These are phyloP conservation scores for Napeogenes sylphis DNA, from an alignment of 2,888 invertebrate species.

Conservation along the genomic window DNA sequence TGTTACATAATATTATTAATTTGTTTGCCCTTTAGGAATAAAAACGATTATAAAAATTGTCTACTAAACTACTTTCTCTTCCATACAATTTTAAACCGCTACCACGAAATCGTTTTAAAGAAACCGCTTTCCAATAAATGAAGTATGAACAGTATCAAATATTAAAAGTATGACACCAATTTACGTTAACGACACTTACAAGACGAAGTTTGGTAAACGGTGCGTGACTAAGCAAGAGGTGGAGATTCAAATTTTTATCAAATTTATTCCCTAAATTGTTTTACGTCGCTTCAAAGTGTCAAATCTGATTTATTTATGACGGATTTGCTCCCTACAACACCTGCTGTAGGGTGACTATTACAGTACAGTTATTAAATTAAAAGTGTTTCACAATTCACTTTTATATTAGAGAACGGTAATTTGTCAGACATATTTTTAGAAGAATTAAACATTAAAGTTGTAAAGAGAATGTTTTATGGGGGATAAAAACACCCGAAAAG, in stretches of 20 bases:
- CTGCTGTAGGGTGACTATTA: constrained; percentile 39
- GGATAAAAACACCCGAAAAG: no score
- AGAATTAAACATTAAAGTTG: no score
- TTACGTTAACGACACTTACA: constrained; percentile 25
- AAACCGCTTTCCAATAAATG: constrained; percentile 16
- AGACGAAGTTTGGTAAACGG: constrained; percentile 23
- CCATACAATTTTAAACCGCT: neutral
- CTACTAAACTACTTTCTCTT: neutral
- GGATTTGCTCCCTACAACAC: constrained; percentile 60
- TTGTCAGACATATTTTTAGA: no score
- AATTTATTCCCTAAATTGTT: constrained; percentile 48
- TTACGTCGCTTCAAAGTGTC: constrained; percentile 56
- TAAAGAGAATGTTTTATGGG: no score
- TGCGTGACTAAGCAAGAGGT: constrained; percentile 23
- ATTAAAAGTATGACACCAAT: constrained; percentile 25
- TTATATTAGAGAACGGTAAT: no score
- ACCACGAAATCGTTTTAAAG: constrained; percentile 9
- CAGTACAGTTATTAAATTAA: neutral
- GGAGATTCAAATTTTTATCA: constrained; percentile 32
- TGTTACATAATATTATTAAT: no score
- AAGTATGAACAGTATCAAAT: constrained; percentile 18
- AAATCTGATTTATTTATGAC: constrained; percentile 71
- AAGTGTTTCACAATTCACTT: no score
- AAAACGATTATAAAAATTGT: constrained; percentile 1
- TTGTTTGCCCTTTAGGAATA: no score